Percentiles rank a stretch among this genome's conserved stretches.
Conservation (phyloP, 2,113 vertebrate genomes). For the Corythornis vintsioides region DNA sequence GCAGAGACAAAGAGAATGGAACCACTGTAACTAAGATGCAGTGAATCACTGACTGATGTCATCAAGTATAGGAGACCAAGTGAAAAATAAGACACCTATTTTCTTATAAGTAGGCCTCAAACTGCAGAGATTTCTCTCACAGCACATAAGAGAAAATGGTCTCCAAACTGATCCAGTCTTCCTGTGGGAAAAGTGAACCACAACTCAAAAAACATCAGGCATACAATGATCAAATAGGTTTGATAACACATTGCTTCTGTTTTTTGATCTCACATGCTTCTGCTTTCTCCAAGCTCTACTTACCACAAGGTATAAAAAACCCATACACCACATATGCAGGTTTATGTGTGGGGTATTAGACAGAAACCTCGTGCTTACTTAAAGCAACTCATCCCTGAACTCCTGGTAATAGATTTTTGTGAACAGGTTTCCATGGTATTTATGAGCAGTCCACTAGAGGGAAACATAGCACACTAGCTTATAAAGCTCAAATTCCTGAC, state of each 20-base stretch:
- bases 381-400: background rate
- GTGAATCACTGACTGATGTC: background rate
- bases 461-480: background rate
- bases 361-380: background rate
- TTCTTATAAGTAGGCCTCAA: background rate
- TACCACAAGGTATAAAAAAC: background rate
- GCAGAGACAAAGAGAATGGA: background rate
- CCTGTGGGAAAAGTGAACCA: background rate
- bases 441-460: constrained; percentile 21
- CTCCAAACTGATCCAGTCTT: background rate
- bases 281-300: background rate
- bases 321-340: accelerated
- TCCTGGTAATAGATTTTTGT: background rate
- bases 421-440: background rate
- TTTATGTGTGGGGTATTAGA: background rate
- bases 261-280: background rate
- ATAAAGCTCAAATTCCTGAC: background rate
- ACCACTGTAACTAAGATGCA: background rate
- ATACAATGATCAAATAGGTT: background rate
- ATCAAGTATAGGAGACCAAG: background rate
- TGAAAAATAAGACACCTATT: background rate
- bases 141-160: background rate
- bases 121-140: background rate
- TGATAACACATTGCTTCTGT: background rate
- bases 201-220: background rate